Conservation (phyloP, 1,140 invertebrate genomes). For the Trichoplusia ni region DNA sequence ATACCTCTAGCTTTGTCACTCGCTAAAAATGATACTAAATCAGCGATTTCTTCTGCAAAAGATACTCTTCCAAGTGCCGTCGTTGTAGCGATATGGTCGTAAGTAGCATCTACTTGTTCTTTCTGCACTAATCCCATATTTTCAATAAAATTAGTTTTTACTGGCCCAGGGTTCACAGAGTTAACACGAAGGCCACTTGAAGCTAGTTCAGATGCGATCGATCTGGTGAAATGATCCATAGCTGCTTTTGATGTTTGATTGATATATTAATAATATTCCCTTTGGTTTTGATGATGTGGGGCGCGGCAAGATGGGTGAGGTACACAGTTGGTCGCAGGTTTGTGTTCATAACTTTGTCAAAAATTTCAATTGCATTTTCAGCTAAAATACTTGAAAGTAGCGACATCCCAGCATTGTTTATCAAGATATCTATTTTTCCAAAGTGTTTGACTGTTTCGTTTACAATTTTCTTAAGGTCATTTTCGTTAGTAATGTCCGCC, state of each 20-base stretch:
- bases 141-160: not conserved
- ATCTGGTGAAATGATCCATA: not conserved
- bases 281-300: not conserved
- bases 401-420: conserved; percentile 78
- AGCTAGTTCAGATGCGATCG: not conserved
- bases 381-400: not conserved
- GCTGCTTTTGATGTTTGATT: not conserved
- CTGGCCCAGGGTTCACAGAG: not conserved
- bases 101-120: not conserved
- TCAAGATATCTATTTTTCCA: conserved; percentile 83
- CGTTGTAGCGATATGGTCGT: not conserved
- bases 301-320: not conserved
- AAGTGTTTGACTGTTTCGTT: conserved; percentile 82
- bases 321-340: not conserved
- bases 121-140: not conserved
- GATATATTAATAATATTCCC: not conserved
- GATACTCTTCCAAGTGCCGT: not conserved
- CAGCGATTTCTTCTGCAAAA: conserved; percentile 29
- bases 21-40: not conserved
- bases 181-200: not conserved
- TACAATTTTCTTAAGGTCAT: conserved; percentile 83
- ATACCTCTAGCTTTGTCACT: not conserved
- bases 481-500: conserved; percentile 85
- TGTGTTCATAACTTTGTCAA: not conserved
- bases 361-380: not conserved